Evolutionary conservation across 2,113 vertebrate species (phyloP), one percentile per base, ranked within the genome.

Genomic region (Prolemur simus): DNA sequence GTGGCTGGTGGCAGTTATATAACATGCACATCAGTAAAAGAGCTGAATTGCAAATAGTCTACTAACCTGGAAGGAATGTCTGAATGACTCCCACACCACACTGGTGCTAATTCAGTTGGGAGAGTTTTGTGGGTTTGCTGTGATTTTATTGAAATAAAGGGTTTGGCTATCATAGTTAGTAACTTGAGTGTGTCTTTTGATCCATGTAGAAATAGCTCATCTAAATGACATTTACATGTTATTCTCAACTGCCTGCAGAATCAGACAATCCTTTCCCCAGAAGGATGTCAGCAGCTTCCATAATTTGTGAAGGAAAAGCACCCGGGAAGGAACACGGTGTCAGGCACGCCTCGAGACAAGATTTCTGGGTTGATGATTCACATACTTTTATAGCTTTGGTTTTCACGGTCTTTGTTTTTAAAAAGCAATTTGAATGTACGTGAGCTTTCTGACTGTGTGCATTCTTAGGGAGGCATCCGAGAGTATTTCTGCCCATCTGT

Each of bases 51-150:
- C 94, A 96, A 97, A 96, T 95, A 86, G 88, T 96, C 95, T 93
- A 91, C 96, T 97, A 96, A 97, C 96, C 97, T 98, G 97, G 97
- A 97, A 97, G 96, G 97, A 97, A 97, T 95, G 96, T 97, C 88
- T 95, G 88, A 94, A 94, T 94, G 95, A 95, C 95, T 96, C 97
- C 96, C 84, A 91, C 95, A 92, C 94, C 94, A 76, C 96, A 93
- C 78, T 94, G 88, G 54, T 52, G 49, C 90, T 88, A 84, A 96
- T 69, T 91, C 94, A 83, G 87, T 91, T 23, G 37, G 58, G 83
- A 91, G 89, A 85, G 73, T 52, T 74, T 32, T 96, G 92, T 71
- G 95, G 96, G 87, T 95, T 95, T 94, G 94, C 95, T 93, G n/a
- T 52, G 86, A 96, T 80, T 96, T 95, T 95, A 69, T 71, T 93